Base-by-base conservation (phyloP, 2,888 invertebrate species). In the Seira sanloemensis region DNA sequence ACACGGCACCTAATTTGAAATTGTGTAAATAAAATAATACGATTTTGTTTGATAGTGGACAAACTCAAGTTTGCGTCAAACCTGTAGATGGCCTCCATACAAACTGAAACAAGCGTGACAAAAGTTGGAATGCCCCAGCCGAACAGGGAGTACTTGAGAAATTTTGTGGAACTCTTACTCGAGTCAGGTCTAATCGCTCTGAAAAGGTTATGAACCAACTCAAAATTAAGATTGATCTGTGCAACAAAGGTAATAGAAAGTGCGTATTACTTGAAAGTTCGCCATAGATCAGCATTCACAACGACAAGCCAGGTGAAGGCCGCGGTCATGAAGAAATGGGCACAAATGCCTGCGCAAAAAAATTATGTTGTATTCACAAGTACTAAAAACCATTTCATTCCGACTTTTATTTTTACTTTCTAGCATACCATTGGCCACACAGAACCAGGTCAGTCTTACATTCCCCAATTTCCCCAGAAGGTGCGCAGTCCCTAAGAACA, bases 271-370 rank as follows among this genome's bases (percentile, higher is more conserved):
- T 58, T 71, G 19, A 84, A 84, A 0, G 84, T 84, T n/a, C 72
- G 25, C 84, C 84, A 84, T 9, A 84, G 18, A 27, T 84, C 84
- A 23, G 75, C 62, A 26, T 84, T 84, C 2, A 79, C 79, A 4
- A 79, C 72, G 0, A 79, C 12, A 1, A 84, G 27, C 84, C 84
- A 84, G 5, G 84, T 76, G 67, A 84, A 84, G 16, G 79, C 54
- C 1, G 71, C 75, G n/a, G 79, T 71, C 66, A 76, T 66, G 23
- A 84, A 84, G 26, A 72, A 84, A 16, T 84, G 84, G 0, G 91
- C 91, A 67, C 67, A 87, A 9, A 68, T 84, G 21, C 9, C 86
- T 37, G 85, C 21, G 2, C 2, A 62, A 62, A 62, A 62, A 62
- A 21, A 50, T 2, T 12, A 50, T n/a, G n/a, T n/a, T n/a, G n/a